Base-by-base conservation (phyloP, 1,140 invertebrate genomes). In the Periplaneta americana region DNA sequence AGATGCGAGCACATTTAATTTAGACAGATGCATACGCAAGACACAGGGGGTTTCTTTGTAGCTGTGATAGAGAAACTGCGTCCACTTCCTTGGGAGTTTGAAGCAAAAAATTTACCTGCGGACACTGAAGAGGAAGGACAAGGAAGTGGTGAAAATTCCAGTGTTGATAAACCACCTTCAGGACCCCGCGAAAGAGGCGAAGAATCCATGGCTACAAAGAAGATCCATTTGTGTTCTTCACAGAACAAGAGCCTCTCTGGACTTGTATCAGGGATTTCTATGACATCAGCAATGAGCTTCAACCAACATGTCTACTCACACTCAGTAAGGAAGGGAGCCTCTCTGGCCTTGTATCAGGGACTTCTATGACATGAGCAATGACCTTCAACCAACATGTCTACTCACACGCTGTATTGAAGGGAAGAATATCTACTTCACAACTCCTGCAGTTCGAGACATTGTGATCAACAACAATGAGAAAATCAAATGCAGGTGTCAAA, bases 41-140 rank as follows among this genome's bases (percentile, higher is more conserved):
- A 99, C 87, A 99, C 98, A 8, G 99, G 99, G 22, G 98, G 96
- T 13, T 99, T 99, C 89, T 99, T 99, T 88, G 96, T 99, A 5
- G 98, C 98, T 17, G 93, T 98, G n/a, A 88, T 99, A 75, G 91
- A 95, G 84, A 99, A 99, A 89, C 89, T 92, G 0, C 89, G 91
- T 74, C 88, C 90, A 6, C 85, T 98, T 0, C 94, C 94, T 0
- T 95, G 94, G 91, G 95, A 96, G 87, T 93, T 89, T 83, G 89
- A 90, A 78, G 85, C 88, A 82, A 80, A 77, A 78, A n/a, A n/a
- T n/a, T n/a, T n/a, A n/a, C n/a, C n/a, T n/a, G 74, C 75, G 78
- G 82, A 88, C 84, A 87, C 87, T 78, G 86, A 87, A 84, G 83
- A 86, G 82, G 81, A 85, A 80, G 83, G 84, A 79, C n/a, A n/a